These are phyloP conservation scores for Pangasius mekongensis DNA, from an alignment of 2,797 vertebrate species.

Conservation along the genomic window DNA sequence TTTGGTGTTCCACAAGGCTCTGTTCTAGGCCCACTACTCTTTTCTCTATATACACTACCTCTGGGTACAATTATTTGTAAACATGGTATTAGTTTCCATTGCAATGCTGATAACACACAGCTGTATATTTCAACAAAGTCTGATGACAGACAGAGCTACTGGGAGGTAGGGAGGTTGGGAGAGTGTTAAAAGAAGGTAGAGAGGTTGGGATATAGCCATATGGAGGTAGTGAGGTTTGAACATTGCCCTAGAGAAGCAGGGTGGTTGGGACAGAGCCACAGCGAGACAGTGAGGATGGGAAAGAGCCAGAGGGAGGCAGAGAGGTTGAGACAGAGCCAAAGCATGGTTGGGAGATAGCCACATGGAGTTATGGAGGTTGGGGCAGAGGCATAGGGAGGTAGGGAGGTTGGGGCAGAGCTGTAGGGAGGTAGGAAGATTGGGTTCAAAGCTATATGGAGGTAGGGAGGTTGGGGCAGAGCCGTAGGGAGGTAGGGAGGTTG, in stretches of 20 bases:
- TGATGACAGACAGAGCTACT: background rate
- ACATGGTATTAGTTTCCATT: background rate
- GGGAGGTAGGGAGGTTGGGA: background rate
- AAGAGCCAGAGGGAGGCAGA: background rate
- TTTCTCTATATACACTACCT: background rate
- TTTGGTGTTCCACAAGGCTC: background rate
- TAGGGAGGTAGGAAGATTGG: background rate
- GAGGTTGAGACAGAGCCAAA: background rate
- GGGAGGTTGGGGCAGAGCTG: background rate
- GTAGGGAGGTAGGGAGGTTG: background rate
- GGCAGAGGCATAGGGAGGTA: background rate
- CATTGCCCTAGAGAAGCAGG: background rate
- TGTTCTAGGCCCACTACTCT: background rate
- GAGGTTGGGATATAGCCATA: background rate
- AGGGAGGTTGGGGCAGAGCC: background rate
- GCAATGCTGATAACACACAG: background rate
- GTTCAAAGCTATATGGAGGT: accelerated
- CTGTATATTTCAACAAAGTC: background rate
- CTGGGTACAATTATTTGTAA: background rate
- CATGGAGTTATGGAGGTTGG: background rate
- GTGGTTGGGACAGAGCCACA: background rate
- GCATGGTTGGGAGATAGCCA: background rate
- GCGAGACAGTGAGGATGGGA: background rate
- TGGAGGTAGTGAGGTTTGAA: background rate
- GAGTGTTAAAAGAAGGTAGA: too few relatives aligned